A percentile compares a stretch with the other conserved stretches of the same genome.
phyloP scores from a whole-genome alignment of 2,888 invertebrate genomes.

The Octodonta nipae region DNA sequence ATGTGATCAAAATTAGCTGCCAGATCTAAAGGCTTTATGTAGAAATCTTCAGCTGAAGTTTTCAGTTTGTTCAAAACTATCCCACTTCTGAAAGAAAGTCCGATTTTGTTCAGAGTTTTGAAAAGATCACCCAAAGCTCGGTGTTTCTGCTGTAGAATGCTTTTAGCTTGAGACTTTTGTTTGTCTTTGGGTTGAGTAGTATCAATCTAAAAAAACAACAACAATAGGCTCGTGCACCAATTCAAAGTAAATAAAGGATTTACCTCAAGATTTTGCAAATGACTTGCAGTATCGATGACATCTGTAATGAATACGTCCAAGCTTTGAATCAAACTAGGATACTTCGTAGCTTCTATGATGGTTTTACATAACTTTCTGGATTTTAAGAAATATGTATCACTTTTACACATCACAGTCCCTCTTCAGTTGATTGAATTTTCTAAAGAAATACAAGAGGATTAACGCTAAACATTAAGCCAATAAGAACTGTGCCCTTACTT shows the following conservation, averaged over 20 bases:
- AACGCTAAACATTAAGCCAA: background rate
- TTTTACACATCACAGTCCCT: slow-evolving; percentile 14
- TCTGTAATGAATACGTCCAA: slow-evolving; percentile 53
- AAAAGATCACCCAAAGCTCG: slow-evolving; percentile 77
- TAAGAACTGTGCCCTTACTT: slow-evolving; percentile 13
- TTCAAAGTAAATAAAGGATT: no score
- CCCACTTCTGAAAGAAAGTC: slow-evolving; percentile 72
- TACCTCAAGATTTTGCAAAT: slow-evolving; percentile 53
- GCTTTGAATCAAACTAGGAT: slow-evolving; percentile 46
- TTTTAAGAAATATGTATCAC: slow-evolving; percentile 38
- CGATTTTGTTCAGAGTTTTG: slow-evolving; percentile 58
- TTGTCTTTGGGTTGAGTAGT: slow-evolving; percentile 49
- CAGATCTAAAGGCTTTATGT: slow-evolving; percentile 58
- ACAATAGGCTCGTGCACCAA: background rate
- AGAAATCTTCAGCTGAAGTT: slow-evolving; percentile 46
- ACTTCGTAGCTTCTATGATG: slow-evolving; percentile 43
- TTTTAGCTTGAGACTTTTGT: slow-evolving; percentile 66
- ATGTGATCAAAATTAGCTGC: slow-evolving; percentile 42
- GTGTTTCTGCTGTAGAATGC: slow-evolving; percentile 71
- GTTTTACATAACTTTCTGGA: slow-evolving; percentile 52
- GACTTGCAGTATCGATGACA: slow-evolving; percentile 53
- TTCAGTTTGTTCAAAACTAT: slow-evolving; percentile 44
- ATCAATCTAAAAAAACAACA: slow-evolving; percentile 39
- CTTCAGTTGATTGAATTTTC: slow-evolving; percentile 10
- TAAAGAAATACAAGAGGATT: background rate